Evolutionary conservation across 2,113 vertebrate genomes (phyloP).

Genomic region (Lutjanus erythropterus): DNA sequence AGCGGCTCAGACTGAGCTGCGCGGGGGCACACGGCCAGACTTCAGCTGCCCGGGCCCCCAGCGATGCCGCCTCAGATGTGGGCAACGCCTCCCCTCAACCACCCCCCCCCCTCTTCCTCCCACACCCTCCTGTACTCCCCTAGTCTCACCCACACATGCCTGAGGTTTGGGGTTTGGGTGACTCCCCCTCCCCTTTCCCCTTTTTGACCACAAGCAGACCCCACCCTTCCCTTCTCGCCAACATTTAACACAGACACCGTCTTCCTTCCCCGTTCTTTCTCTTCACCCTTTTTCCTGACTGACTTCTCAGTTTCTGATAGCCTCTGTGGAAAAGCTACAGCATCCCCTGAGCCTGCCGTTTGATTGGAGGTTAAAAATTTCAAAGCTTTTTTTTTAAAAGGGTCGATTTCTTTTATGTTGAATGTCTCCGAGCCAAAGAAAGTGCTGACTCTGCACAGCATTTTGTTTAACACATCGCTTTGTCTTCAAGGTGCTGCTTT

Average conservation of each 20-base stretch:
- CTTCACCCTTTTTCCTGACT: slow-evolving; percentile 11
- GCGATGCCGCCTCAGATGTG: slow-evolving; percentile 92
- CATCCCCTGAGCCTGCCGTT: slow-evolving; percentile 16
- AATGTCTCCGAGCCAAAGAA: slow-evolving; percentile 60
- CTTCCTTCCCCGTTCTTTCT: slow-evolving; percentile 27
- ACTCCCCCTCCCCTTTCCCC: slow-evolving; percentile 49
- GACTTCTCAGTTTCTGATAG: slow-evolving; percentile 50
- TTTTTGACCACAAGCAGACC: slow-evolving; percentile 66
- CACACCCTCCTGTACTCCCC: slow-evolving; percentile 53
- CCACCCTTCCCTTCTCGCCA: slow-evolving; percentile 57
- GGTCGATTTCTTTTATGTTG: slow-evolving; percentile 59
- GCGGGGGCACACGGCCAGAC: slow-evolving; percentile 81
- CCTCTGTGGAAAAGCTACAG: slow-evolving; percentile 21
- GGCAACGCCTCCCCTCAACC: slow-evolving; percentile 78
- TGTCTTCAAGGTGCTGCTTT: slow-evolving; percentile 75
- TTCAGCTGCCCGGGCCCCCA: slow-evolving; percentile 87
- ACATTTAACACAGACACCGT: slow-evolving; percentile 28
- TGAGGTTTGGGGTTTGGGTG: slow-evolving; percentile 89
- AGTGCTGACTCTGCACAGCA: slow-evolving; percentile 74
- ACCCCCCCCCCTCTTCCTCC: slow-evolving; percentile 17
- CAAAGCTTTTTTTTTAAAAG: slow-evolving; percentile 49
- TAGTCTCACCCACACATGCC: slow-evolving; percentile 88
- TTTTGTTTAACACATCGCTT: slow-evolving; percentile 64
- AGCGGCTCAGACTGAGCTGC: slow-evolving; percentile 68
- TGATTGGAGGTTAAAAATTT: slow-evolving; percentile 60